A percentile compares a stretch with the other conserved stretches of the same genome.
Evolutionary conservation across 2,113 vertebrate genomes (phyloP).

Genomic region (Tonatia bakeri): DNA sequence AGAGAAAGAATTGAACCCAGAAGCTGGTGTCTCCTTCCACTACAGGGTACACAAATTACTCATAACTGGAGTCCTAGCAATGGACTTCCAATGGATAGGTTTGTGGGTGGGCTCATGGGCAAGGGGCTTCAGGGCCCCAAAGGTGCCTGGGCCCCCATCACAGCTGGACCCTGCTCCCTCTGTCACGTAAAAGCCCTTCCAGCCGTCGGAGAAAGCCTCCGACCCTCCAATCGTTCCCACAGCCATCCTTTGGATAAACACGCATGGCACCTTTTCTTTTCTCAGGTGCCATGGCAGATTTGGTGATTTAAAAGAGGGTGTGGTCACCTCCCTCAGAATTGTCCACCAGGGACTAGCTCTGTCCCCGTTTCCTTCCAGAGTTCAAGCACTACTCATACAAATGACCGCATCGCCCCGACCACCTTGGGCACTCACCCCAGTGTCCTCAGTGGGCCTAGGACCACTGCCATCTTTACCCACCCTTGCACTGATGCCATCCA

Average conservation of each 20-base stretch:
- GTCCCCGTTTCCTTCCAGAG: background rate
- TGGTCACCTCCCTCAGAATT: background rate
- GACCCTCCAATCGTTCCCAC: rapidly evolving
- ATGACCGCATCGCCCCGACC: background rate
- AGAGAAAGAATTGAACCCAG: background rate
- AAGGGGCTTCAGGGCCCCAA: background rate
- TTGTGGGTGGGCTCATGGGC: background rate
- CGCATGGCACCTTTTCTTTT: background rate
- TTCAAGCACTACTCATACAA: background rate
- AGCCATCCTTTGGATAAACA: background rate
- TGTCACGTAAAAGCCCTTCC: background rate
- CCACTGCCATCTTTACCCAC: background rate
- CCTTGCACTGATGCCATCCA: background rate
- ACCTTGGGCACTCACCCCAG: too few relatives aligned
- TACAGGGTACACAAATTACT: background rate
- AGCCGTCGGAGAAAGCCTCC: background rate
- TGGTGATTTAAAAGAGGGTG: rapidly evolving
- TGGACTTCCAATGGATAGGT: background rate
- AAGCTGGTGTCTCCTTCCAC: background rate
- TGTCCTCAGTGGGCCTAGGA: background rate
- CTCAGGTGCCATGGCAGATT: rapidly evolving
- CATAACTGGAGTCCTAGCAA: background rate
- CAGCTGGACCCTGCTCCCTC: background rate
- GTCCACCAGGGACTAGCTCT: background rate
- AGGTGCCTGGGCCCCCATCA: background rate